Evolutionary conservation across 2,797 vertebrate species (phyloP), one percentile per base, ranked within the genome.

Genomic region (Lycodopsis pacificus): DNA sequence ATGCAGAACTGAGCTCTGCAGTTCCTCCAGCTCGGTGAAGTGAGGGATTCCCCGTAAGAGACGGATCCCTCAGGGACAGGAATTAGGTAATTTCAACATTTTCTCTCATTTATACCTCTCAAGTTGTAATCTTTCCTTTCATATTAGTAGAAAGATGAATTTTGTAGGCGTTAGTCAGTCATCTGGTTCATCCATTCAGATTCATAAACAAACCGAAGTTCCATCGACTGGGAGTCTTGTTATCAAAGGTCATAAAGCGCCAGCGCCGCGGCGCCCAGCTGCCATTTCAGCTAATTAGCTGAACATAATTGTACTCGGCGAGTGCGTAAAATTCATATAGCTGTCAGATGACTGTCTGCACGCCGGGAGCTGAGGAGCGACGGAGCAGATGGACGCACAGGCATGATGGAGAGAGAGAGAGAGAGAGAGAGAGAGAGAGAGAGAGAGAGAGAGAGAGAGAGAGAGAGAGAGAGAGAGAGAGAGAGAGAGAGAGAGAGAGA

Each of bases 291-390:
- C 63, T 88, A 82, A 90, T 89, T 89, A 83, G 64, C 54, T 20
- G 38, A 65, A 61, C 79, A 36, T 87, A 79, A 91, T 75, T 81
- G 61, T 53, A 62, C 46, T 79, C 22, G 14, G 65, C 2, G 58
- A 84, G 71, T 73, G 75, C 65, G 73, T 85, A 73, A 84, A 82
- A 89, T 68, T 84, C 85, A 84, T 84, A 83, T 48, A 80, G 80
- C 80, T 82, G 86, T 87, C 80, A 79, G 73, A 76, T 14, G 34
- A 49, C 58, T 73, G 85, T 75, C 51, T 27, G 62, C 57, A 27
- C 20, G 42, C 10, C n/a, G 2, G 77, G 66, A 56, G 56, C 66
- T 1, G 48, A 63, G 58, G 64, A 76, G 66, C 27, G 27, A 80
- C 56, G 1, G 65, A 76, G 70, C 79, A 89, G 85, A 88, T 77